phyloP scores from a whole-genome alignment of 2,797 vertebrate species.

The Adrianichthys oophorus region DNA sequence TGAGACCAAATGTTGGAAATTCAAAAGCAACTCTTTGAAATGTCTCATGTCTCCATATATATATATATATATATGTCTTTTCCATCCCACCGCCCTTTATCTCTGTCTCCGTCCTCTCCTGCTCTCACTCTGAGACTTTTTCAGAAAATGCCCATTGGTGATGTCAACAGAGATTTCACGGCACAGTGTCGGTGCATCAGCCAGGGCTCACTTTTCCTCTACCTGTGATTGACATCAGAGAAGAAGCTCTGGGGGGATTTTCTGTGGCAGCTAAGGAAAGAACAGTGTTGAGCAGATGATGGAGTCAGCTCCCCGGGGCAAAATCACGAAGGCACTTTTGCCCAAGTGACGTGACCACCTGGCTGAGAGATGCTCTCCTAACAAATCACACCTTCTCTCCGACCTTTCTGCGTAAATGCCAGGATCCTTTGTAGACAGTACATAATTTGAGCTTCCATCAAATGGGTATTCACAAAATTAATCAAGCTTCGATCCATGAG shows the following conservation, averaged over 20 bases:
- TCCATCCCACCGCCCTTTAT: constrained; percentile 30
- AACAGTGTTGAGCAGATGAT: not conserved
- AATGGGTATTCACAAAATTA: too few species aligned
- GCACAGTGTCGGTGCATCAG: constrained; percentile 67
- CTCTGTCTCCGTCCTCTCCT: constrained; percentile 27
- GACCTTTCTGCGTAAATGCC: constrained; percentile 49
- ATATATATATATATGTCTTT: too few species aligned
- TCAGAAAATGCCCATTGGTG: constrained; percentile 65
- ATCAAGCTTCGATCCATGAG: too few species aligned
- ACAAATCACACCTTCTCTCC: constrained; percentile 51
- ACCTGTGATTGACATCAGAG: constrained; percentile 77
- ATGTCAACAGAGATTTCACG: constrained; percentile 78
- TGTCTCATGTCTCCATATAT: constrained; percentile 26
- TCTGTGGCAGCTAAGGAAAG: constrained; percentile 42
- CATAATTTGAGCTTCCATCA: not conserved
- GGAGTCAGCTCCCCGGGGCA: constrained; percentile 45
- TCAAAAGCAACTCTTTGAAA: constrained; percentile 51
- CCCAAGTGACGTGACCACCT: constrained; percentile 56
- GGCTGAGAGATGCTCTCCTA: constrained; percentile 60
- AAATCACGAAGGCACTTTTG: constrained; percentile 58
- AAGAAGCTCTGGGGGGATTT: constrained; percentile 67
- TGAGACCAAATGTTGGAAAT: constrained; percentile 34
- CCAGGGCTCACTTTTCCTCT: constrained; percentile 61
- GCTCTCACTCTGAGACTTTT: constrained; percentile 56
- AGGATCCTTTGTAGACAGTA: constrained; percentile 20